These are phyloP conservation scores for Trachelipus rathkii DNA, from an alignment of 1,140 invertebrate genomes.

Conservation along the genomic window DNA sequence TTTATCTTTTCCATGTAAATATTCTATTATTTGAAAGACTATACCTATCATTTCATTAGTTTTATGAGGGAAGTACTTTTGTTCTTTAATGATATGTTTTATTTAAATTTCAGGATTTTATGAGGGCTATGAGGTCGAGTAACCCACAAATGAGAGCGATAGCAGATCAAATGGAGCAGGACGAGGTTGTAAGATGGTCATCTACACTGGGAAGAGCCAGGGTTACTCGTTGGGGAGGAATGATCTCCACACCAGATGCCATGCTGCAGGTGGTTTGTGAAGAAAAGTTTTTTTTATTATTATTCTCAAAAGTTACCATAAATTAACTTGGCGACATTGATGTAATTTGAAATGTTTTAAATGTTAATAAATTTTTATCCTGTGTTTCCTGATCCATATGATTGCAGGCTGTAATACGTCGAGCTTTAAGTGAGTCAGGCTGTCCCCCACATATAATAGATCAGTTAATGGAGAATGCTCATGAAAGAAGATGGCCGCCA, in stretches of 20 bases:
- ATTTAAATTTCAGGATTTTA: conserved; percentile 65
- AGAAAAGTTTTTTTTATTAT: too few species aligned
- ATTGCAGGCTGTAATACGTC: conserved; percentile 78
- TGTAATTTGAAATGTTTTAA: too few species aligned
- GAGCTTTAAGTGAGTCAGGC: conserved; percentile 83
- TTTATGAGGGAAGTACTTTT: background rate
- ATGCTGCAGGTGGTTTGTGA: conserved; percentile 68
- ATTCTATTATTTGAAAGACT: too few species aligned
- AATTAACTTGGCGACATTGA: too few species aligned
- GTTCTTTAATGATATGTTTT: background rate
- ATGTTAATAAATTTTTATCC: too few species aligned
- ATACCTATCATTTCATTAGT: too few species aligned
- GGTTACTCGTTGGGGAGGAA: conserved; percentile 92
- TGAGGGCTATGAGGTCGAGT: conserved; percentile 80
- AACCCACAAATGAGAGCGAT: conserved; percentile 85
- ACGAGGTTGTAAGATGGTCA: conserved; percentile 89
- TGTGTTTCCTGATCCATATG: background rate
- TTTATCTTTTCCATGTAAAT: too few species aligned
- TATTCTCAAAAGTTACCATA: too few species aligned
- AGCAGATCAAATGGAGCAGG: conserved; percentile 84
- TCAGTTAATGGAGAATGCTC: conserved; percentile 94
- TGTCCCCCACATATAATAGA: conserved; percentile 88
- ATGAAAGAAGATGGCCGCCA: conserved; percentile 88
- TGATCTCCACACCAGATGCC: conserved; percentile 94
- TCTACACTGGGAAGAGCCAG: conserved; percentile 74